phyloP scores from a whole-genome alignment of 2,888 invertebrate species.

The Brachyopa scutellaris region DNA sequence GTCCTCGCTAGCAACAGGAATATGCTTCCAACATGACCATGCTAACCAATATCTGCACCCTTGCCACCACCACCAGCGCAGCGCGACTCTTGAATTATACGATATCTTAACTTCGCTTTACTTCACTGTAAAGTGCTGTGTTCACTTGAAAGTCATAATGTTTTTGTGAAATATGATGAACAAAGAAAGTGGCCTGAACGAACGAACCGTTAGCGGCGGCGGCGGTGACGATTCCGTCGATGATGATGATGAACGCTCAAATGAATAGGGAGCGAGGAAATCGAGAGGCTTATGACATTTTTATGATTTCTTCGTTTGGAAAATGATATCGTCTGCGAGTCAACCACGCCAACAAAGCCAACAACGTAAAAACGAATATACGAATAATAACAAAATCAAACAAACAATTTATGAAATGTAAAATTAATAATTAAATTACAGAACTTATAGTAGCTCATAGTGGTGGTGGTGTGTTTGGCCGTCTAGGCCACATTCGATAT shows the following conservation, averaged over 20 bases:
- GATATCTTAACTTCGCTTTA: neutral
- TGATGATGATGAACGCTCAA: conserved; percentile 40
- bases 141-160: conserved; percentile 53
- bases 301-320: conserved; percentile 73
- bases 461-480: no score
- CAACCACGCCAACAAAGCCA: neutral
- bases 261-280: conserved; percentile 38
- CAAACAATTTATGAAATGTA: conserved; percentile 69
- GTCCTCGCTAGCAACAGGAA: conserved; percentile 17
- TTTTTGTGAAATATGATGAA: conserved; percentile 63
- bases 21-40: conserved; percentile 31
- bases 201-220: conserved; percentile 2
- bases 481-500: neutral
- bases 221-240: conserved; percentile 6
- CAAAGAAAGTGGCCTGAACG: conserved; percentile 43
- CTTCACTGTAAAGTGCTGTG: conserved; percentile 17
- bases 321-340: conserved; percentile 63
- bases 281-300: conserved; percentile 74
- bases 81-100: neutral
- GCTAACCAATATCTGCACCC: no score
- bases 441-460: conserved; percentile 14
- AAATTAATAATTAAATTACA: conserved; percentile 74
- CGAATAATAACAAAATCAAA: conserved; percentile 73
- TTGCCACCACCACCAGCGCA: no score
- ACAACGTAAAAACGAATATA: conserved; percentile 38